Conservation (phyloP, 2,797 vertebrate species). For the Neomorphus geoffroyi region DNA sequence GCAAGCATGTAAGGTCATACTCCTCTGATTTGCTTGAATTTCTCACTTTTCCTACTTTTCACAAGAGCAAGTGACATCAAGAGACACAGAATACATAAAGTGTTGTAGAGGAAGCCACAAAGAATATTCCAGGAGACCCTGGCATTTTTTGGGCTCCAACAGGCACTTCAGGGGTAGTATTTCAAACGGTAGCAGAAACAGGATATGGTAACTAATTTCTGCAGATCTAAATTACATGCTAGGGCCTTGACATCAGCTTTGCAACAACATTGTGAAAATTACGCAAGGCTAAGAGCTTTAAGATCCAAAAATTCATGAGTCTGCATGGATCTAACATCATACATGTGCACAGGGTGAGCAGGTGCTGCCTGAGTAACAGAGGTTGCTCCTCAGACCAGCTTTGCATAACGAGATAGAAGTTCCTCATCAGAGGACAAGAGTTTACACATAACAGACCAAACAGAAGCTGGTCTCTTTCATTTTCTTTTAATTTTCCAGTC, state of each 20-base stretch:
- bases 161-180: background rate
- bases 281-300: background rate
- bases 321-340: background rate
- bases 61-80: background rate
- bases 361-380: background rate
- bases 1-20: background rate
- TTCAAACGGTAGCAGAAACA: background rate
- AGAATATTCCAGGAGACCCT: background rate
- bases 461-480: background rate
- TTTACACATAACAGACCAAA: background rate
- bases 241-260: background rate
- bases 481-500: background rate
- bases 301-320: background rate
- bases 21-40: fast-evolving
- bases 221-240: background rate
- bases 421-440: background rate
- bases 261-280: background rate
- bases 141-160: background rate
- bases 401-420: background rate
- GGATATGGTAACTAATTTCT: background rate
- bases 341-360: background rate
- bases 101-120: background rate
- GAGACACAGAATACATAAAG: background rate
- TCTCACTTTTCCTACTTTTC: background rate
- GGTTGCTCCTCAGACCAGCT: background rate